Evolutionary conservation across 1,140 invertebrate genomes (phyloP).

Genomic region (Arion vulgaris): DNA sequence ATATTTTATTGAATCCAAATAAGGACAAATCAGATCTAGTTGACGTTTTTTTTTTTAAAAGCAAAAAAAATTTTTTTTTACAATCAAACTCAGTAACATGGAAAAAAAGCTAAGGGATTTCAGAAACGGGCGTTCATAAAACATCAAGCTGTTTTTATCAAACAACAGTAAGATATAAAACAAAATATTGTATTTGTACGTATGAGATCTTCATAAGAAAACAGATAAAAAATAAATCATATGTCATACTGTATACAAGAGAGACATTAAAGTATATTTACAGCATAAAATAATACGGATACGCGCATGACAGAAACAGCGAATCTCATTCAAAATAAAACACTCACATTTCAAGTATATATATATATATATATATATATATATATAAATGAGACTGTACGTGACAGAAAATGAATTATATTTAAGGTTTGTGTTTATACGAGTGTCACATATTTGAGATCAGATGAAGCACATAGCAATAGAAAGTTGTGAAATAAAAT

Average conservation of each 20-base stretch:
- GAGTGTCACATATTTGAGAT: neutral
- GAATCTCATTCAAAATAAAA: neutral
- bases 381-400: neutral
- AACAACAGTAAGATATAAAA: neutral
- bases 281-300: neutral
- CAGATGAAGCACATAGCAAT: constrained; percentile 1
- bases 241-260: neutral
- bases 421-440: neutral
- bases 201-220: neutral
- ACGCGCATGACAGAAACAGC: neutral
- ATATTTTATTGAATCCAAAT: no score
- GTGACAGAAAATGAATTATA: neutral
- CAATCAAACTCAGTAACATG: neutral
- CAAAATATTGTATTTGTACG: neutral
- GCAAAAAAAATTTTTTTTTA: no score
- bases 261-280: neutral
- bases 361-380: no score
- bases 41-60: neutral
- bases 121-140: neutral
- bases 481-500: neutral
- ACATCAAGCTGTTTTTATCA: neutral
- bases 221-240: neutral
- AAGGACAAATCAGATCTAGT: neutral
- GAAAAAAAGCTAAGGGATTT: neutral
- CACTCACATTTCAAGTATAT: neutral